phyloP scores from a whole-genome alignment of 2,888 invertebrate genomes.

The Agrochola macilenta region DNA sequence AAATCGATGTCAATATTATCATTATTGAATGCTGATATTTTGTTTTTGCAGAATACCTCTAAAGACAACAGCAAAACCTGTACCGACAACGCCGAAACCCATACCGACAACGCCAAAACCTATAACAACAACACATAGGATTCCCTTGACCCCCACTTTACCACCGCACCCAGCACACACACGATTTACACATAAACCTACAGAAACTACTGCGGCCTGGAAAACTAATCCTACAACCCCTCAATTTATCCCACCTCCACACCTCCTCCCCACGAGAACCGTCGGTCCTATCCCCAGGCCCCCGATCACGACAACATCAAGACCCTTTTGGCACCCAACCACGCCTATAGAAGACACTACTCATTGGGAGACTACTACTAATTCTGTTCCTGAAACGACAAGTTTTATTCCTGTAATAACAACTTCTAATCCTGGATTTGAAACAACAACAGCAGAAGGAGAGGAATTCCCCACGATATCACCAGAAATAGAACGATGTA shows the following conservation, averaged over 20 bases:
- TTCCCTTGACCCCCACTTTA: neutral
- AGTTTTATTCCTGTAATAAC: neutral
- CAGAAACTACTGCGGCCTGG: neutral
- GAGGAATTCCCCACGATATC: conserved; percentile 33
- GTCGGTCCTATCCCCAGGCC: neutral
- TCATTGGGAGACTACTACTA: conserved; percentile 12
- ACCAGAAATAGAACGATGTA: conserved; percentile 51
- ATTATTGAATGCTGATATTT: neutral
- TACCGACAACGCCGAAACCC: neutral
- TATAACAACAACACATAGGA: neutral
- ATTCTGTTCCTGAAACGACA: conserved; percentile 5
- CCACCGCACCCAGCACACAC: neutral
- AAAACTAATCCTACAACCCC: neutral
- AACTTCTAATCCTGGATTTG: neutral
- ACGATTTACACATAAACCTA: neutral
- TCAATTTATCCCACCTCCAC: neutral
- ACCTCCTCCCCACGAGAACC: too few relatives aligned
- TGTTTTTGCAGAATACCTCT: conserved; percentile 30
- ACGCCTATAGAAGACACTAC: conserved; percentile 6
- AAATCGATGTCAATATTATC: neutral
- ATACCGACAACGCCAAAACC: neutral
- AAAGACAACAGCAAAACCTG: neutral
- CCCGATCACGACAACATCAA: neutral
- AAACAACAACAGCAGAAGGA: conserved; percentile 27
- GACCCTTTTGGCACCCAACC: conserved; percentile 1